Evolutionary conservation across 2,113 vertebrate genomes (phyloP), one percentile per base, ranked within the genome.

Genomic region (Corvus hawaiiensis): DNA sequence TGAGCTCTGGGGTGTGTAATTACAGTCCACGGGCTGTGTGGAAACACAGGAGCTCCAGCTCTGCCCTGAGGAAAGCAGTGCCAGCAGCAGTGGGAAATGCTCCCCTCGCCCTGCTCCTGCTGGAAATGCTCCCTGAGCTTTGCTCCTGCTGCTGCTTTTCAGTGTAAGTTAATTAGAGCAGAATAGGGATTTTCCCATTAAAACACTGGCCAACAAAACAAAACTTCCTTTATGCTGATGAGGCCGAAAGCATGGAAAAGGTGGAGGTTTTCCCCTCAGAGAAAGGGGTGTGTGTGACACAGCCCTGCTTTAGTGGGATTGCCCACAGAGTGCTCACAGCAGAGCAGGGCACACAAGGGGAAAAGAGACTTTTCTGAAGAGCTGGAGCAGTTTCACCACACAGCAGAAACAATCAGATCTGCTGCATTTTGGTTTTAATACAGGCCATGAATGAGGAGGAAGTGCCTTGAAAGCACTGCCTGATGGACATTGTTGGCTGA

Each of bases 221-320:
- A 28, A 72, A 24, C 30, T 48, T 18, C 63, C 89, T 63, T 54
- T 4, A 1, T 17, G 78, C 77, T 55, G 69, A 0, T 24, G 84
- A 71, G 61, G 77, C 21, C 33, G 32, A 49, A 54, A 56, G 59
- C 18, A 1, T 5, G 9, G 84, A 27, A 43, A n/a, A 89, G 13
- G 13, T 24, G 33, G 33, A 9, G 35, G 16, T n/a, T 61, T 39
- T 16, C 10, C 59, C 11, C 2, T 7, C 7, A 13, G 19, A n/a
- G 49, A 28, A 35, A 18, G 22, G 27, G 52, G 6, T 2, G 2
- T 4, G 11, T 62, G 5, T 33, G 72, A 2, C 59, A 18, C 6
- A 37, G 48, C 52, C 61, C 33, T 1, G 0, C 17, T 28, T 10
- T 3, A 9, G 22, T 55, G 43, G n/a, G 35, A 1, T 26, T 17